Conservation (phyloP, 2,888 invertebrate genomes). For the Pheosia tremula region DNA sequence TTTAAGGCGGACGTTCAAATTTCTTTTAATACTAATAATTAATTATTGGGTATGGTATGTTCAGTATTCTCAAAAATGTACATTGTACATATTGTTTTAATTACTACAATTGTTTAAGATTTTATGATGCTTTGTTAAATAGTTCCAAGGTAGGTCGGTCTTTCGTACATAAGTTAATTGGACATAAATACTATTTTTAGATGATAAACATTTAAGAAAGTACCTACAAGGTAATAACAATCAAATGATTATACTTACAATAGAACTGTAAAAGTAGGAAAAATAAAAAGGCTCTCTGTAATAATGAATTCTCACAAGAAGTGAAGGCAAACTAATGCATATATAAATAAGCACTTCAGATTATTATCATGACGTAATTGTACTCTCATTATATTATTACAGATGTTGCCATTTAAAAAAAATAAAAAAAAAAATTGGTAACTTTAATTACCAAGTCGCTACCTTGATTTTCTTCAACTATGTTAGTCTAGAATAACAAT, state of each 20-base stretch:
- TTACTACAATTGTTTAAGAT: not conserved
- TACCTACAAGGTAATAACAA: too few relatives aligned
- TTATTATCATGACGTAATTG: slow-evolving; percentile 25
- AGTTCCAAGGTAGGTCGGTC: not conserved
- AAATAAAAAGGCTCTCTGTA: slow-evolving; percentile 9
- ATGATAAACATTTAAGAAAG: too few relatives aligned
- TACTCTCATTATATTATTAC: not conserved
- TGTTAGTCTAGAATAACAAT: too few relatives aligned
- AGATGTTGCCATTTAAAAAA: slow-evolving; percentile 4
- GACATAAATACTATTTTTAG: not conserved
- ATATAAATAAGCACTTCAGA: slow-evolving; percentile 29
- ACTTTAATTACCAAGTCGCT: too few relatives aligned
- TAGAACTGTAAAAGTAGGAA: too few relatives aligned
- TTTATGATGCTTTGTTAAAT: slow-evolving; percentile 2
- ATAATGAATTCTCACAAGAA: slow-evolving; percentile 14
- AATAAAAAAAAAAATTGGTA: too few relatives aligned
- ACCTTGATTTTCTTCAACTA: too few relatives aligned
- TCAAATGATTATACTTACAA: too few relatives aligned
- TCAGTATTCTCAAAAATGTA: not conserved
- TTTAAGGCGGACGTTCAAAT: slow-evolving; percentile 19
- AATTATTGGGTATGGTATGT: not conserved
- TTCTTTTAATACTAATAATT: slow-evolving; percentile 5
- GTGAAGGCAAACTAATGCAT: slow-evolving; percentile 22
- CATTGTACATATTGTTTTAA: not conserved
- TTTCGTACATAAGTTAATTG: slow-evolving; percentile 7